These are phyloP conservation scores for Tachina grossa DNA, from an alignment of 2,888 invertebrate species.

Conservation along the genomic window DNA sequence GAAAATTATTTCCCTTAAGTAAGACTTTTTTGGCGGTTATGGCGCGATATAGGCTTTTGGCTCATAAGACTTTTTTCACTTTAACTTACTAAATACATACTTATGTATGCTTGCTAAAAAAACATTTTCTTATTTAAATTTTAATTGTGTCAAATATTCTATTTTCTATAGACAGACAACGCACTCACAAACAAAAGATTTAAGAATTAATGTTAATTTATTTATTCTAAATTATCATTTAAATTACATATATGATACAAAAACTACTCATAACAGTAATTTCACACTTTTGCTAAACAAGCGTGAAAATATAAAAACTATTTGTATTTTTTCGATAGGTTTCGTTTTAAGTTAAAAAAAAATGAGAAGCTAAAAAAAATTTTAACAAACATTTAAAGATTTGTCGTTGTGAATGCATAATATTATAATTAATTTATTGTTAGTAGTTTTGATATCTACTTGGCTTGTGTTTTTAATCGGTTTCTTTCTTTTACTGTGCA, in stretches of 20 bases:
- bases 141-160: not conserved
- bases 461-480: conserved; percentile 25
- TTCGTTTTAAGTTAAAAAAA: not conserved
- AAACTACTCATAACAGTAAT: conserved; percentile 57
- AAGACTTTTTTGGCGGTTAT: too few relatives aligned
- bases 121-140: not conserved
- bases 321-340: not conserved
- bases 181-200: not conserved
- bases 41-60: not conserved
- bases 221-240: conserved; percentile 46
- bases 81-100: conserved; percentile 1
- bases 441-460: conserved; percentile 48
- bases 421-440: conserved; percentile 68
- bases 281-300: conserved; percentile 67
- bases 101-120: conserved; percentile 14
- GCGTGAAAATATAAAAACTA: conserved; percentile 28
- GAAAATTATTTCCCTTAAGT: too few relatives aligned
- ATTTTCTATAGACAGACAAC: not conserved
- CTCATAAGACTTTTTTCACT: conserved; percentile 4
- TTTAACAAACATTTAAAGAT: conserved; percentile 72
- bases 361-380: conserved; percentile 23
- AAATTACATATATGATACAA: conserved; percentile 32
- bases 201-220: conserved; percentile 35
- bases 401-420: conserved; percentile 78
- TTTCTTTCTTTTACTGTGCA: not conserved